Evolutionary conservation across 2,113 vertebrate species (phyloP), one percentile per base, ranked within the genome.

Genomic region (Coptodon rendalli): DNA sequence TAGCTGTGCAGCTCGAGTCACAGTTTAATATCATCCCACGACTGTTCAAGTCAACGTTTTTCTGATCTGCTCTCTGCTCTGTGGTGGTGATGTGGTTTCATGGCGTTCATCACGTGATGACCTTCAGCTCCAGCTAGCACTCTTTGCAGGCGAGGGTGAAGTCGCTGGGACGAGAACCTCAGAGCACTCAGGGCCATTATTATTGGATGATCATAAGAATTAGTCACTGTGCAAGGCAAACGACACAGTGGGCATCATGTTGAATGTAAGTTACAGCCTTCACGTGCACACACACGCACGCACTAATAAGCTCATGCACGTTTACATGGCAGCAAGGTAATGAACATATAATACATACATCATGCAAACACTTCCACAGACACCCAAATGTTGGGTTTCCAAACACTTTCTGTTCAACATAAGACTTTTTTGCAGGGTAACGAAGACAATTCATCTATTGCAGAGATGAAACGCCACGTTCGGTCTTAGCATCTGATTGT

Each of bases 61-160:
- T 2, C 71, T 48, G 24, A 63, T 34, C 59, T 63, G 16, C 9
- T 19, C 29, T 63, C 59, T 66, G 61, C 31, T 36, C 16, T 63
- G 57, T 31, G 54, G 11, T 56, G 52, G 2, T 54, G n/a, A 17
- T 31, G 57, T 17, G 66, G 38, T 24, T 71, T 43, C 38, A 24
- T 7, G 9, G 66, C 5, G 7, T 24, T 24, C 66, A 71, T 71
- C 36, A 4, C 5, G 0, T 0, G 38, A 2, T 27, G 38, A 73
- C 22, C 38, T 45, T 9, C 68, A 45, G 66, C 22, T 16, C 38
- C 38, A 73, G 12, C 66, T 1, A 71, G 66, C 68, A 19, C 59
- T 36, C 16, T 57, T 57, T 63, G 59, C 59, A 19, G 57, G 56
- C 1, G 27, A 31, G 27, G 29, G 57, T 0, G 16, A 34, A 7